Evolutionary conservation across 2,113 vertebrate species (phyloP), one percentile per base, ranked within the genome.

Genomic region (Prochilodus magdalenae): DNA sequence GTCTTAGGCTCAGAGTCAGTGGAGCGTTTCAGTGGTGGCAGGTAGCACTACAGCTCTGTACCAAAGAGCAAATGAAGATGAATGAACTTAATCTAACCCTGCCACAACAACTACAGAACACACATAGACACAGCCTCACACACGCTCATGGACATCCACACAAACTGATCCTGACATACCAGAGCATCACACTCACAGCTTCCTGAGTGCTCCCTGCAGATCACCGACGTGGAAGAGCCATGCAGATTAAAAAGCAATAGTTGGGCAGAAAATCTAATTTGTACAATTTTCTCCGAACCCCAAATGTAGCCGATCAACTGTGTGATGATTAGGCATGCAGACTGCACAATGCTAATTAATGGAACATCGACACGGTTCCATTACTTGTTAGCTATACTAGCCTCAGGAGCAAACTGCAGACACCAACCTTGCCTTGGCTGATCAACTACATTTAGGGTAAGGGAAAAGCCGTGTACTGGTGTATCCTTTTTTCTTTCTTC

Each of bases 51-150:
- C 83, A 59, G 78, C 69, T 29, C 33, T 49, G 81, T 26, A 49
- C 63, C 66, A 65, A 72, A 62, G 77, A 44, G 33, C 81, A 92
- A 91, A 94, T 92, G 87, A 92, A 92, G 92, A 93, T 83, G 82
- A 92, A 93, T 91, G 86, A 80, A 80, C 78, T 85, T 89, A 83
- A 90, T 92, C 84, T 87, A 66, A 83, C 49, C n/a, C 82, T 89
- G 87, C 85, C 88, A 88, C 83, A 90, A 84, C 74, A 75, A 84
- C 84, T 88, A 67, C 51, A 75, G 57, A 4, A 62, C 55, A 36
- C 47, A 66, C 60, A 63, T 24, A 30, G 59, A 27, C 15, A 75
- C 55, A 27, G 40, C 77, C 81, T 73, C 24, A 40, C 67, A 83
- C 81, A 77, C 24, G 62, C n/a, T 51, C 30, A 36, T 15, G 84